These are phyloP conservation scores for Andrena minutula DNA, from an alignment of 2,888 invertebrate species.

Conservation along the genomic window DNA sequence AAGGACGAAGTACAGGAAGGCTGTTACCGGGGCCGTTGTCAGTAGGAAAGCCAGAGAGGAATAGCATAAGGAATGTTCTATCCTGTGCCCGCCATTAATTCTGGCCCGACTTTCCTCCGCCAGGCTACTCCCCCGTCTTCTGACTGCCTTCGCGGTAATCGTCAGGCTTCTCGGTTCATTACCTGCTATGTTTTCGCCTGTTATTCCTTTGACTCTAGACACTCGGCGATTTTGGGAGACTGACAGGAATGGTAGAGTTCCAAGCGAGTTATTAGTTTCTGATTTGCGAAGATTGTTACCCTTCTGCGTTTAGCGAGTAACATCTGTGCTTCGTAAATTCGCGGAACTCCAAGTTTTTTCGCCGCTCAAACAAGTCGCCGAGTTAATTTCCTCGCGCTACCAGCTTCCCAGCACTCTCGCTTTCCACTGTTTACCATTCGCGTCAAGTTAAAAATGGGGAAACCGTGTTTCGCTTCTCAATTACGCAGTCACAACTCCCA, in stretches of 20 bases:
- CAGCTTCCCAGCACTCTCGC: constrained; percentile 18
- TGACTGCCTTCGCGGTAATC: constrained; percentile 64
- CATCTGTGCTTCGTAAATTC: neutral
- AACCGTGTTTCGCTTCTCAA: constrained; percentile 21
- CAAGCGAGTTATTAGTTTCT: neutral
- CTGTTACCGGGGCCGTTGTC: constrained; percentile 73
- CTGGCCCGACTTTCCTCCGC: constrained; percentile 64
- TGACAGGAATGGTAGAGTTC: neutral
- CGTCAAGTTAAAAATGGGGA: constrained; percentile 29
- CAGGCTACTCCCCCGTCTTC: constrained; percentile 37
- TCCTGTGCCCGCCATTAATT: constrained; percentile 68
- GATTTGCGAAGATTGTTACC: too few relatives aligned
- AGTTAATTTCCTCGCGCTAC: neutral
- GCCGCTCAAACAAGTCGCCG: neutral
- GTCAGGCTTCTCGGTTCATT: constrained; percentile 68
- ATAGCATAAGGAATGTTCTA: constrained; percentile 67
- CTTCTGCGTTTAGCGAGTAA: neutral
- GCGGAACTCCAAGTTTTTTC: neutral
- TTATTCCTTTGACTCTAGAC: constrained; percentile 1
- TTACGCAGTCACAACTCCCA: constrained; percentile 23
- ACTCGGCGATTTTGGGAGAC: neutral
- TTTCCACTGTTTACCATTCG: constrained; percentile 31
- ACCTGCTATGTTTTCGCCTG: constrained; percentile 51
- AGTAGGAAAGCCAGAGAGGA: constrained; percentile 54
- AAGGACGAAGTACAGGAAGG: constrained; percentile 67